Percentiles rank a stretch among this genome's conserved stretches.
Conservation (phyloP, 2,113 vertebrate species). For the Colinus virginianus region DNA sequence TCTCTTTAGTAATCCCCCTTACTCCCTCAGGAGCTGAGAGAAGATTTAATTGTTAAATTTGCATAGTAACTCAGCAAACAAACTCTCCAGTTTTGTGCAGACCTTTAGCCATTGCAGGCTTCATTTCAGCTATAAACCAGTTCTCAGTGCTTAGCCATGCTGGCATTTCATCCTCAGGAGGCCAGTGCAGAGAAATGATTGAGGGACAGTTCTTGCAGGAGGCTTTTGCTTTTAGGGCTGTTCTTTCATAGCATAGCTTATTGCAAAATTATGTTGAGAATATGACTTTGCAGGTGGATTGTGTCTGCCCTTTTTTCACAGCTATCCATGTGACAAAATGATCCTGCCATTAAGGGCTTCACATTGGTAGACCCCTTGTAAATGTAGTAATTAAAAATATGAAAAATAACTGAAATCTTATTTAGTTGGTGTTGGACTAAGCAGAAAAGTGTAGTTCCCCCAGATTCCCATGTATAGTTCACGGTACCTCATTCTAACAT, state of each 20-base stretch:
- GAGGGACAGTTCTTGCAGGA: background rate
- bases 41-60: constrained; percentile 86
- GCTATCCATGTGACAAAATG: background rate
- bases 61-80: constrained; percentile 84
- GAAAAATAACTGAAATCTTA: background rate
- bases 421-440: background rate
- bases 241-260: background rate
- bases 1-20: constrained; percentile 72
- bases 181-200: constrained; percentile 3
- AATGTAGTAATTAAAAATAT: background rate
- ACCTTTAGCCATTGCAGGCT: constrained; percentile 66
- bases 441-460: background rate
- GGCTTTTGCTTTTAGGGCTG: background rate
- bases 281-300: background rate
- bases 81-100: constrained; percentile 70
- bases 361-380: background rate
- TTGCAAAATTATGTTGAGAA: constrained; percentile 21
- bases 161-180: constrained; percentile 60
- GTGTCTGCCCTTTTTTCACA: background rate
- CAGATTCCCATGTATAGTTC: background rate
- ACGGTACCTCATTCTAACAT: background rate
- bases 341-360: background rate
- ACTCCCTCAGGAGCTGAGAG: constrained; percentile 74
- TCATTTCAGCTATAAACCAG: constrained; percentile 74
- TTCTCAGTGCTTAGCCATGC: constrained; percentile 32